Evolutionary conservation across 2,888 invertebrate genomes (phyloP).

Genomic region (Globia sparganii): DNA sequence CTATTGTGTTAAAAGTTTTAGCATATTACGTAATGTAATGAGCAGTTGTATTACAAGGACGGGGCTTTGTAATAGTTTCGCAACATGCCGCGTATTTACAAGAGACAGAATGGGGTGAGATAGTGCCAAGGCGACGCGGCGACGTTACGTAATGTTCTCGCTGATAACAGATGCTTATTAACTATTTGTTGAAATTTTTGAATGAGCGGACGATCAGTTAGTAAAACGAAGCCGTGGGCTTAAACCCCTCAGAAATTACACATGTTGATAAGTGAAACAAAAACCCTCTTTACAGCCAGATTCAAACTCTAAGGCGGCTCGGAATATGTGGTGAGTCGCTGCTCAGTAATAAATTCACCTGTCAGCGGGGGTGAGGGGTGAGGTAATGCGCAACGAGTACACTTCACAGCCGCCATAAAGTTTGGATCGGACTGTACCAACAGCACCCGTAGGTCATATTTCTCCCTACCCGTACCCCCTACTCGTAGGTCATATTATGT

Average conservation of each 20-base stretch:
- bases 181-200: constrained; percentile 54
- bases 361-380: neutral
- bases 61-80: constrained; percentile 18
- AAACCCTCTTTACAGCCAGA: neutral
- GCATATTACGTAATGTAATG: neutral
- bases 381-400: neutral
- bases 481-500: too few relatives aligned
- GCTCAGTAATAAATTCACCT: neutral
- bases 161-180: constrained; percentile 58
- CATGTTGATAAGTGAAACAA: neutral
- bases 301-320: neutral
- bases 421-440: neutral
- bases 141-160: constrained; percentile 57
- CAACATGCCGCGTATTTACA: constrained; percentile 27
- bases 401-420: neutral
- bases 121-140: constrained; percentile 54
- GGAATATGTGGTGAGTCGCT: neutral
- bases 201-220: constrained; percentile 36
- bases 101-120: constrained; percentile 32
- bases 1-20: neutral
- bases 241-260: constrained; percentile 10
- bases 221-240: constrained; percentile 21
- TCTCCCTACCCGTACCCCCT: too few relatives aligned
- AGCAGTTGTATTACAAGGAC: neutral
- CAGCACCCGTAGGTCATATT: neutral